Conservation (phyloP, 2,113 vertebrate genomes). For the Nansenia antarctica region DNA sequence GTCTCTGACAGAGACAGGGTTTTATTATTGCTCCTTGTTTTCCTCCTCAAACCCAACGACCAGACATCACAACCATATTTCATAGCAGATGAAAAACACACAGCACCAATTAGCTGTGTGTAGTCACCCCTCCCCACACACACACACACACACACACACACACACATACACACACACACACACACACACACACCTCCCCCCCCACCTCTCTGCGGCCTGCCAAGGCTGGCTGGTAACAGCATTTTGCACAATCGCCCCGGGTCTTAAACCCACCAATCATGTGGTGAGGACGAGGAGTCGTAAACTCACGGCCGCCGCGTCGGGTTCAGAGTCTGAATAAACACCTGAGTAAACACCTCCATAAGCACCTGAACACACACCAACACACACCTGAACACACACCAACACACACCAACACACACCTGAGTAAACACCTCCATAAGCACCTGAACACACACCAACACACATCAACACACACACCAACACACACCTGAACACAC, state of each 20-base stretch:
- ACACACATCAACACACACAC: neutral
- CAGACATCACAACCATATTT: constrained; percentile 55
- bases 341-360: constrained; percentile 70
- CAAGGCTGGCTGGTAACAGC: constrained; percentile 29
- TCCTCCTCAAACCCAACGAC: constrained; percentile 44
- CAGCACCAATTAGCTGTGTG: constrained; percentile 46
- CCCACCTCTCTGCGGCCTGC: neutral
- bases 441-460: neutral
- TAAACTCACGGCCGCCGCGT: constrained; percentile 58
- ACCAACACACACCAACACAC: no score
- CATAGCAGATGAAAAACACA: constrained; percentile 57
- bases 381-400: constrained; percentile 11
- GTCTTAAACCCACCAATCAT: constrained; percentile 64
- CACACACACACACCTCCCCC: no score
- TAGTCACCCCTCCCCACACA: neutral
- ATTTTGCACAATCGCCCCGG: constrained; percentile 60
- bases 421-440: no score
- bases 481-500: no score
- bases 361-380: constrained; percentile 63
- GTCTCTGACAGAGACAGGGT: constrained; percentile 29
- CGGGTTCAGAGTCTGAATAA: constrained; percentile 58
- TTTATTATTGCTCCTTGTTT: constrained; percentile 57
- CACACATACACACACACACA: no score
- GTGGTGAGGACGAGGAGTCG: constrained; percentile 60
- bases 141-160: no score